phyloP scores from a whole-genome alignment of 2,888 invertebrate genomes.

The Petrolisthes cinctipes region DNA sequence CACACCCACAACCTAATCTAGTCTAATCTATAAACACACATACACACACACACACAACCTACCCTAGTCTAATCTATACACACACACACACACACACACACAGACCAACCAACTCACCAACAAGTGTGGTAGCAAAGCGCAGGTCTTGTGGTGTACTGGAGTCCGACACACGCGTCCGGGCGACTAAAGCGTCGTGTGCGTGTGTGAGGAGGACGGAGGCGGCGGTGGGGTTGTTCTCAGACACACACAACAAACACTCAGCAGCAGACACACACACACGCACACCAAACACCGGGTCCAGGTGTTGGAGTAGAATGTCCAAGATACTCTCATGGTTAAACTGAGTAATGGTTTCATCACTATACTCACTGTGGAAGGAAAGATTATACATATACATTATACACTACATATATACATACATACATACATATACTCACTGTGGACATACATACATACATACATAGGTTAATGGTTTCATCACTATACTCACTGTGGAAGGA shows the following conservation, averaged over 20 bases:
- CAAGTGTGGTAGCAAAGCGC: constrained; percentile 47
- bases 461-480: too few species aligned
- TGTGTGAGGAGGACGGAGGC: constrained; percentile 31
- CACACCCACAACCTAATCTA: too few species aligned
- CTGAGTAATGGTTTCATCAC: constrained; percentile 53
- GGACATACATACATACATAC: too few species aligned
- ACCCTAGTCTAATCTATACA: too few species aligned
- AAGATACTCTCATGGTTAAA: constrained; percentile 47
- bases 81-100: too few species aligned
- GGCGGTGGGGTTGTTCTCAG: constrained; percentile 53
- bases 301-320: constrained; percentile 41
- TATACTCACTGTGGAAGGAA: constrained; percentile 58
- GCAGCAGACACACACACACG: constrained; percentile 49
- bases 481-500: too few species aligned
- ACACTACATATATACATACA: too few species aligned
- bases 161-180: constrained; percentile 17
- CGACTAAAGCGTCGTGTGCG: constrained; percentile 22
- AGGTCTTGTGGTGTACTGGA: constrained; percentile 31
- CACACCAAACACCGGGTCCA: constrained; percentile 36
- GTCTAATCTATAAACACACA: too few species aligned
- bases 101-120: neutral
- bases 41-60: too few species aligned
- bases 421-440: too few species aligned
- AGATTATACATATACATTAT: too few species aligned
- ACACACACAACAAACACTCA: constrained; percentile 58